Base-by-base conservation (phyloP, 2,797 vertebrate genomes). In the Ptychobarbus kaznakovi region DNA sequence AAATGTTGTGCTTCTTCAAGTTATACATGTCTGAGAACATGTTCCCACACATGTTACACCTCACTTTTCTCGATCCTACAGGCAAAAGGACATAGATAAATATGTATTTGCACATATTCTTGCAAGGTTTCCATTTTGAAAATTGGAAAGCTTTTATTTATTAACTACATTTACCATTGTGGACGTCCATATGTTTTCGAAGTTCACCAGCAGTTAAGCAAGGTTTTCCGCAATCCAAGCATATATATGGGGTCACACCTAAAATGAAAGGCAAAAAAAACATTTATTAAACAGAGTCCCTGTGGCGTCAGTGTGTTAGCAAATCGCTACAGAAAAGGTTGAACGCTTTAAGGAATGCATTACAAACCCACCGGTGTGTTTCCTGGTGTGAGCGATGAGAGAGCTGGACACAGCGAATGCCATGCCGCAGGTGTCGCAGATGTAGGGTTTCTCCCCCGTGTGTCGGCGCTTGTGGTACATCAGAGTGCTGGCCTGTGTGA, bases 211-310 rank as follows among this genome's bases (percentile, higher is more conserved):
- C 97, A 44, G 97, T 98, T 92, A 97, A 96, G 91, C 99, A 99
- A 84, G 96, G 96, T 84, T 97, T 96, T 40, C 96, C 96, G 91
- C 98, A 99, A 89, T 97, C 96, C 76, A 96, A 92, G 92, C 98
- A 99, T 93, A 96, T 97, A 92, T 98, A 99, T 61, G 98, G 97
- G 81, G 97, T 98, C 94, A 99, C 98, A 38, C 97, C 98, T 99
- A 49, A 90, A 90, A 20, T 68, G 6, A 85, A 9, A 91, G 13
- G 28, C 22, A 73, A 8, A 80, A 42, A 44, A 7, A 6, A 35
- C 2, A 32, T 74, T n/a, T 0, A n/a, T 68, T 61, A 32, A 80
- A 65, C 35, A 44, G 9, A 20, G 10, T 35, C 11, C 40, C 12
- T 10, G 8, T 42, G 40, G 40, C 40, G 9, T 42, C 40, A 9